phyloP scores from a whole-genome alignment of 2,113 vertebrate genomes.

The Sula dactylatra region DNA sequence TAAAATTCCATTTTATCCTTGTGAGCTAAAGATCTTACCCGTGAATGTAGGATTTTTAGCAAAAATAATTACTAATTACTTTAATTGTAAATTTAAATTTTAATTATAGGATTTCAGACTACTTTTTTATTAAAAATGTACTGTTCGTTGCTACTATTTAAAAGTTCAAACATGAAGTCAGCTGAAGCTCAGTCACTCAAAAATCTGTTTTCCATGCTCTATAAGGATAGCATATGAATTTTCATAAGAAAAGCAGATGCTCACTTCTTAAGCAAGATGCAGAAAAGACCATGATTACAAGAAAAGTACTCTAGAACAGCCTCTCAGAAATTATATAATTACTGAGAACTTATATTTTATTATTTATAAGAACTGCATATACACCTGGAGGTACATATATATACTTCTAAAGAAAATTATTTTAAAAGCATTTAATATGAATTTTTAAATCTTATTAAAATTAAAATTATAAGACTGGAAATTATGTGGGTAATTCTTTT shows the following conservation, averaged over 20 bases:
- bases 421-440: neutral
- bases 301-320: neutral
- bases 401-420: neutral
- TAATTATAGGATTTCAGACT: neutral
- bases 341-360: neutral
- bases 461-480: neutral
- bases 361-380: neutral
- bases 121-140: neutral
- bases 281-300: neutral
- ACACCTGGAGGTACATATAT: neutral
- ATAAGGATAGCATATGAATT: neutral
- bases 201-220: neutral
- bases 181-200: neutral
- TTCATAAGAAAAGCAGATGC: neutral
- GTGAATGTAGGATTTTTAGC: neutral
- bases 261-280: neutral
- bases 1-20: neutral
- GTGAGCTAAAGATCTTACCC: neutral
- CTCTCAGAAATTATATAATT: neutral
- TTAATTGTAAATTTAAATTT: neutral
- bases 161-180: neutral
- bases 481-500: neutral
- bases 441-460: neutral
- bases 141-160: neutral
- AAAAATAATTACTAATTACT: neutral